Evolutionary conservation across 2,113 vertebrate species (phyloP), one percentile per base, ranked within the genome.

Genomic region (Hippopotamus amphibius): DNA sequence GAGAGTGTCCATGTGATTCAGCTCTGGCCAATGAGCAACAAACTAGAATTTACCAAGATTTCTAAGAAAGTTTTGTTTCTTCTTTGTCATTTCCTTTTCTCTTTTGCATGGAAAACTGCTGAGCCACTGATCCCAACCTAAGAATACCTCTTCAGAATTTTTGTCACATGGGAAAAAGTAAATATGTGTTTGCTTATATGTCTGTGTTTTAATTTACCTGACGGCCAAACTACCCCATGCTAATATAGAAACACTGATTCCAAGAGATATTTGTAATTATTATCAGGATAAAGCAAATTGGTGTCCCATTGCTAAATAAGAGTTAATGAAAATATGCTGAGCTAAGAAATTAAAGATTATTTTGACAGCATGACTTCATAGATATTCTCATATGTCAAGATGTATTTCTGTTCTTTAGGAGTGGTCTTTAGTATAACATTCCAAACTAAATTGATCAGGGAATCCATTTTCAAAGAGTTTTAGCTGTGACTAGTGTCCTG

Each of bases 391-490:
- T n/a, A 72, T 57, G 7, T 2, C 46, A 55, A 88, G 22, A 72
- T 88, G 30, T 28, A 61, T 59, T 76, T 88, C 80, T 83, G 4
- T 79, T 15, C 2, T 79, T 90, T 79, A 83, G 72, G 14, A 72
- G 33, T 19, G 1, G 1, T 46, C 8, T 57, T 1, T 57, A 46
- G 22, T 85, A 43, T 26, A 79, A 24, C 48, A 1, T 83, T 74
- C 2, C 21, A 85, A 88, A 81, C 12, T 88, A 74, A 84, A 76
- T 69, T 93, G 19, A 41, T 48, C 24, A 59, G 7, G 6, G 8
- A 61, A 74, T 90, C 8, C 8, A n/a, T n/a, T 91, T 72, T 92
- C 30, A 74, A 65, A 90, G 46, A 72, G 21, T 77, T 61, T 96
- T 65, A 88, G 0, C 17, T 81, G 4, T 77, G 71, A 48, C 4